Conservation (phyloP, 1,140 invertebrate species). For the Agrilus planipennis region DNA sequence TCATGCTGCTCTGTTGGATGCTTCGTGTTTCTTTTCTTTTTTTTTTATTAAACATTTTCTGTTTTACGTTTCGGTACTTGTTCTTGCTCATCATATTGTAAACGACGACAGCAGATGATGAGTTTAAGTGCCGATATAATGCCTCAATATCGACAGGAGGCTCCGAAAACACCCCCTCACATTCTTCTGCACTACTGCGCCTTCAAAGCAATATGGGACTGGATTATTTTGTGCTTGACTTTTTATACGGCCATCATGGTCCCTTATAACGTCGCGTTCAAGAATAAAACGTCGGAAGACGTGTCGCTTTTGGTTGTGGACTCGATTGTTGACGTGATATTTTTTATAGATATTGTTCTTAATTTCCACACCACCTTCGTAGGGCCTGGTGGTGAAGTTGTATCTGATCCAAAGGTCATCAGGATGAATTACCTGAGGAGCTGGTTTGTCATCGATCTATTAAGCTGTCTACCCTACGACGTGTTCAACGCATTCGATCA, state of each 20-base stretch:
- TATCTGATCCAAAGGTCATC: constrained; percentile 95
- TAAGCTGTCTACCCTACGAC: constrained; percentile 98
- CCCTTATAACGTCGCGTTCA: constrained; percentile 99
- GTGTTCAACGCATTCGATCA: constrained; percentile 99
- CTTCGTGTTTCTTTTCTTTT: constrained; percentile 6
- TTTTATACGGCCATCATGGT: constrained; percentile 99
- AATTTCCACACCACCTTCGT: constrained; percentile 99
- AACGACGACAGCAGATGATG: constrained; percentile 65
- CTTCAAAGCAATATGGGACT: constrained; percentile 99
- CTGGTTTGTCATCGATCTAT: constrained; percentile 98
- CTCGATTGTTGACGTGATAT: constrained; percentile 99
- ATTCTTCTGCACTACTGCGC: constrained; percentile 97
- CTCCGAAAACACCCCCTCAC: constrained; percentile 97
- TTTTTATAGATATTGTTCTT: constrained; percentile 99
- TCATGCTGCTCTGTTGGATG: constrained; percentile 21
- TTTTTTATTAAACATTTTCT: constrained; percentile 3
- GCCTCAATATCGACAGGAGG: constrained; percentile 98
- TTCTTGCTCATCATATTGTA: not conserved
- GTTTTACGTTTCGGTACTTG: not conserved
- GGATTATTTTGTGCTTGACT: constrained; percentile 98
- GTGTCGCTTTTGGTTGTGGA: constrained; percentile 93
- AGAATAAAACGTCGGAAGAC: constrained; percentile 98
- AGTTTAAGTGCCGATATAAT: constrained; percentile 92
- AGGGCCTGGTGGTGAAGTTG: constrained; percentile 93
- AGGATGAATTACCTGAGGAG: constrained; percentile 98